Conservation (phyloP, 2,113 vertebrate genomes). For the Rhinoptilus africanus region DNA sequence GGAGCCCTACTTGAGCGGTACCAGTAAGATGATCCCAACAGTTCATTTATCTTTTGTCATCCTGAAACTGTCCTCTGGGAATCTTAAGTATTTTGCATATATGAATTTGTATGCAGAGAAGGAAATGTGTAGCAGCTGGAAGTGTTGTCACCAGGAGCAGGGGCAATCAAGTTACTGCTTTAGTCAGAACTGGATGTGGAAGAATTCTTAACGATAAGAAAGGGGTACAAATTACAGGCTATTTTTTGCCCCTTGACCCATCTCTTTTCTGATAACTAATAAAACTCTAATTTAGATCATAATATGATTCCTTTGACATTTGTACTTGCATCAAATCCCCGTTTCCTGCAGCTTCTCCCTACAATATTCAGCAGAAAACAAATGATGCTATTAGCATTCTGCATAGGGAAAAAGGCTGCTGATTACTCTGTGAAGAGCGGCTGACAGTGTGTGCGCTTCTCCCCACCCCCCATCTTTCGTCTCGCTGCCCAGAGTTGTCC, state of each 20-base stretch:
- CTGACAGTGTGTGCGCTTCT: background rate
- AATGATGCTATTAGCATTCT: slow-evolving; percentile 29
- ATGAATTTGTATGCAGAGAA: slow-evolving; percentile 50
- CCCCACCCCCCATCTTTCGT: background rate
- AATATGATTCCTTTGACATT: slow-evolving; percentile 7
- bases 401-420: background rate
- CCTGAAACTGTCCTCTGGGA: slow-evolving; percentile 25
- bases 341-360: slow-evolving; percentile 10
- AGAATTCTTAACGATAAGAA: slow-evolving; percentile 8
- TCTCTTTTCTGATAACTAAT: background rate
- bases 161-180: slow-evolving; percentile 8
- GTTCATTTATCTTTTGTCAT: background rate
- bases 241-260: background rate
- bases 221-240: background rate
- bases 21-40: background rate
- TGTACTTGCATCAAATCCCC: slow-evolving; percentile 5
- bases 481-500: background rate
- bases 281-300: background rate
- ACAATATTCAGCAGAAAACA: slow-evolving; percentile 23
- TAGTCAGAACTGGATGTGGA: background rate
- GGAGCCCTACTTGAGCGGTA: background rate
- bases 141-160: slow-evolving; percentile 1
- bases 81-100: slow-evolving; percentile 16
- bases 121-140: slow-evolving; percentile 14
- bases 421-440: background rate